Base-by-base conservation (phyloP, 2,113 vertebrate species). In the Dicerorhinus sumatrensis region DNA sequence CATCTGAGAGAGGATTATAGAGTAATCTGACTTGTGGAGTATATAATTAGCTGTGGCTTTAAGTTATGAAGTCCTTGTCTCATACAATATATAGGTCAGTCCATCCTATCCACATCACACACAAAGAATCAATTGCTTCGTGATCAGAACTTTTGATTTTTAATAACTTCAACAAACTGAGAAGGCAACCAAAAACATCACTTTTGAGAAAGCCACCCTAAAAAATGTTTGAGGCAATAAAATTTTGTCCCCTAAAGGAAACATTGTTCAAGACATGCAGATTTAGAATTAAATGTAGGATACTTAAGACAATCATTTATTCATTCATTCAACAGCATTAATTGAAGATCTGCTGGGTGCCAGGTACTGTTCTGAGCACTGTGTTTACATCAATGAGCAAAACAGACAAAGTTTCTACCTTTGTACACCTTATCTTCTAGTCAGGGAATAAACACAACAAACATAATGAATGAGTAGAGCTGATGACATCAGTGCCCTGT, bases 101-200 rank as follows among this genome's bases (percentile, higher is more conserved):
- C 14, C 46, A 29, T 81, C 36, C 31, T 36, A n/a, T 77, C 62
- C 76, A 54, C 39, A 76, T 56, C 69, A 72, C 23, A 79, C 51
- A 87, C 51, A 93, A 83, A 89, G 12, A 46, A 79, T 51, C 54
- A 42, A 20, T 48, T 92, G 6, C 36, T 94, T 89, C 48, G 65
- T 92, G n/a, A 76, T 16, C 17, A 86, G 73, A 85, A 81, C 25
- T 42, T 76, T 21, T 65, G 46, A 95, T 73, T 20, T 11, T 92
- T 81, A 81, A 94, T 81, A 81, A 89, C 58, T 69, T 65, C 42
- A 81, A 63, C 33, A 39, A 91, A 84, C 25, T 75, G 39, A 80
- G 27, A 94, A 92, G 3, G 25, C 25, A 80, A 96, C 60, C 36
- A 79, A 88, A 96, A 91, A 62, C 17, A 81, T 94, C 48, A 33